phyloP scores from a whole-genome alignment of 53 echinoderm and acorn worm genomes.

The Holothuria scabra region DNA sequence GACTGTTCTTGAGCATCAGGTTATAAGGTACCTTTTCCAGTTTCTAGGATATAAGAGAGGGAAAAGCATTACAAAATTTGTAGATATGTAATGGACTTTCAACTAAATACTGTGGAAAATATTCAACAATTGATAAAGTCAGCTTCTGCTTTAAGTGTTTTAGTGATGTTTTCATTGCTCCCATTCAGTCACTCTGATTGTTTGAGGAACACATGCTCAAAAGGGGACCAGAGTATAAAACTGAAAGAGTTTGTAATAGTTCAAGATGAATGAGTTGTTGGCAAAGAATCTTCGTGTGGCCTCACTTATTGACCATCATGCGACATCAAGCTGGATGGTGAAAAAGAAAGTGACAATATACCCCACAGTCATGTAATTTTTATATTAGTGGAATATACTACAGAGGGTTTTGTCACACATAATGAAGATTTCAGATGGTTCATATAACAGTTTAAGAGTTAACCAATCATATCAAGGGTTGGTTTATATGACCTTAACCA shows the following conservation, averaged over 20 bases:
- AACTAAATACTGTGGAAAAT: too few species aligned
- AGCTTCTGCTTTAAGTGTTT: slow-evolving; percentile 8
- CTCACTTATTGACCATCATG: slow-evolving; percentile 43
- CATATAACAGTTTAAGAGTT: too few species aligned
- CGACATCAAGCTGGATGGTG: slow-evolving; percentile 34
- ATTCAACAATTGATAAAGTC: too few species aligned
- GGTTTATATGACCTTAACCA: too few species aligned
- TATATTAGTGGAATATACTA: background rate
- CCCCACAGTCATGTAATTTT: slow-evolving; percentile 13
- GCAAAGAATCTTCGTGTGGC: background rate
- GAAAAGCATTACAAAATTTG: too few species aligned
- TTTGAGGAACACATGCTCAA: slow-evolving; percentile 17
- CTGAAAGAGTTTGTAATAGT: slow-evolving; percentile 27
- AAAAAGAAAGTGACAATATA: slow-evolving; percentile 27
- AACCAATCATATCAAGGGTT: too few species aligned
- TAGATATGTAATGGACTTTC: too few species aligned
- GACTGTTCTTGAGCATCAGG: too few species aligned
- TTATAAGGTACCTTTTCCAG: too few species aligned
- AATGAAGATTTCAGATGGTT: too few species aligned
- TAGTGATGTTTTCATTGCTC: slow-evolving; percentile 33
- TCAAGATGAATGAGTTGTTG: slow-evolving; percentile 29
- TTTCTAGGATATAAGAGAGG: too few species aligned
- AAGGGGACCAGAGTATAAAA: slow-evolving; percentile 28
- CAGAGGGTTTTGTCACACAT: too few species aligned
- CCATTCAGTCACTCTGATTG: slow-evolving; percentile 15